Percentiles rank a stretch among this genome's conserved stretches.
phyloP scores from a whole-genome alignment of 2,888 invertebrate species.

The Liposcelis brunnea region DNA sequence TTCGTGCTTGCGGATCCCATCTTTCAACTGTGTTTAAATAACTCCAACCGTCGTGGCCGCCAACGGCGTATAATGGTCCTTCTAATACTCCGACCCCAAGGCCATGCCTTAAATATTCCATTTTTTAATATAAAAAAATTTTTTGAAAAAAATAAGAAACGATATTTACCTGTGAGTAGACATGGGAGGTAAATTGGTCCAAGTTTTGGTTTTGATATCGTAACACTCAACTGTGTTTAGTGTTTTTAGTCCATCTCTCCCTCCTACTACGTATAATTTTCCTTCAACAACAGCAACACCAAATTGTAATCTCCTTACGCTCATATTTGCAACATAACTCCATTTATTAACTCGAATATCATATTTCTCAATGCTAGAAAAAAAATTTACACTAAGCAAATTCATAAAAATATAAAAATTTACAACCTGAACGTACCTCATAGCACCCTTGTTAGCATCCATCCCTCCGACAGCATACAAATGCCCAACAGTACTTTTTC shows the following conservation, averaged over 20 bases:
- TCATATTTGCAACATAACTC: slow-evolving; percentile 61
- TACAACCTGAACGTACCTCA: neutral
- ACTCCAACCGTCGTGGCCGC: slow-evolving; percentile 92
- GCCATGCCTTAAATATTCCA: slow-evolving; percentile 24
- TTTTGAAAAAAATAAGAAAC: slow-evolving; percentile 6
- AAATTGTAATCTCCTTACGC: slow-evolving; percentile 69
- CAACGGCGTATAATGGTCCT: slow-evolving; percentile 82
- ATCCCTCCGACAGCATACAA: slow-evolving; percentile 81
- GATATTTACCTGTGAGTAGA: slow-evolving; percentile 53
- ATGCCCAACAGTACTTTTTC: slow-evolving; percentile 81
- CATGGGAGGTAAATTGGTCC: slow-evolving; percentile 74
- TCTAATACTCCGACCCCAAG: slow-evolving; percentile 50
- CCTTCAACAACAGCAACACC: slow-evolving; percentile 74
- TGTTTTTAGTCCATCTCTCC: slow-evolving; percentile 84
- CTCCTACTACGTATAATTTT: slow-evolving; percentile 75
- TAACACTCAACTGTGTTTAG: slow-evolving; percentile 84
- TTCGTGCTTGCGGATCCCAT: slow-evolving; percentile 76
- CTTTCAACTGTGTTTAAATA: slow-evolving; percentile 84
- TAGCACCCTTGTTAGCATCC: slow-evolving; percentile 66
- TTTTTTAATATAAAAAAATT: no score
- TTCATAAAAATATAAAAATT: neutral
- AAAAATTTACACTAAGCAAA: neutral
- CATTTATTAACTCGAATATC: slow-evolving; percentile 64
- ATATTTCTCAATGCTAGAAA: slow-evolving; percentile 74
- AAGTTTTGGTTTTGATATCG: slow-evolving; percentile 60